Conservation (phyloP, 2,888 invertebrate species). For the Panzeria rudis region DNA sequence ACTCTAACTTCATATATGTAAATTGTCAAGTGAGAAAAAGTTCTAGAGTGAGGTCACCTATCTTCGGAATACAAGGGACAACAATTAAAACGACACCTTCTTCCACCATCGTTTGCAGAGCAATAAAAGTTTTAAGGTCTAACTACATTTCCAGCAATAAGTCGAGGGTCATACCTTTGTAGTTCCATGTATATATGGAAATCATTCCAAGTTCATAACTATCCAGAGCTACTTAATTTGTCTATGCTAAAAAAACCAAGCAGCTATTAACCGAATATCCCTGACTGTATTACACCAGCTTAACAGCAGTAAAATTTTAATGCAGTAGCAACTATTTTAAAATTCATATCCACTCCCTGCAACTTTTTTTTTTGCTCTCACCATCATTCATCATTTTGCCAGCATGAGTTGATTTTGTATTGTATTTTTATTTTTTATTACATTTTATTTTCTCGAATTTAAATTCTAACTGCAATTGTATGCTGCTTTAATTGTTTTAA, state of each 20-base stretch:
- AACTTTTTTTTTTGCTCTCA: conserved; percentile 24
- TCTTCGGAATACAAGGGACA: too few species aligned
- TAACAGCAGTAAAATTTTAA: background rate
- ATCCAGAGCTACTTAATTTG: too few species aligned
- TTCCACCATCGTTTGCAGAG: too few species aligned
- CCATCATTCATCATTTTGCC: conserved; percentile 39
- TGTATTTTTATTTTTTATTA: conserved; percentile 18
- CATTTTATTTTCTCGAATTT: conserved; percentile 8
- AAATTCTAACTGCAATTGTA: conserved; percentile 60
- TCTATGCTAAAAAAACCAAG: background rate
- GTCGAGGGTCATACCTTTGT: too few species aligned
- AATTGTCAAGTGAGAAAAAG: too few species aligned
- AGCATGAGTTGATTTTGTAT: conserved; percentile 36
- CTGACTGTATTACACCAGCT: background rate
- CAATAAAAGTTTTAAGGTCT: too few species aligned
- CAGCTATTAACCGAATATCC: background rate
- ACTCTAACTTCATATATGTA: too few species aligned
- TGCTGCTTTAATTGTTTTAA: conserved; percentile 66
- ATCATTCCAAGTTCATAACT: too few species aligned
- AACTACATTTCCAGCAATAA: too few species aligned
- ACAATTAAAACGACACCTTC: too few species aligned
- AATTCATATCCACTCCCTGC: conserved; percentile 49
- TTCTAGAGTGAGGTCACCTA: too few species aligned
- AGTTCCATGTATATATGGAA: too few species aligned
- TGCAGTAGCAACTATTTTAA: conserved; percentile 51